Conservation (phyloP, 2,797 vertebrate species). For the Periparus ater region DNA sequence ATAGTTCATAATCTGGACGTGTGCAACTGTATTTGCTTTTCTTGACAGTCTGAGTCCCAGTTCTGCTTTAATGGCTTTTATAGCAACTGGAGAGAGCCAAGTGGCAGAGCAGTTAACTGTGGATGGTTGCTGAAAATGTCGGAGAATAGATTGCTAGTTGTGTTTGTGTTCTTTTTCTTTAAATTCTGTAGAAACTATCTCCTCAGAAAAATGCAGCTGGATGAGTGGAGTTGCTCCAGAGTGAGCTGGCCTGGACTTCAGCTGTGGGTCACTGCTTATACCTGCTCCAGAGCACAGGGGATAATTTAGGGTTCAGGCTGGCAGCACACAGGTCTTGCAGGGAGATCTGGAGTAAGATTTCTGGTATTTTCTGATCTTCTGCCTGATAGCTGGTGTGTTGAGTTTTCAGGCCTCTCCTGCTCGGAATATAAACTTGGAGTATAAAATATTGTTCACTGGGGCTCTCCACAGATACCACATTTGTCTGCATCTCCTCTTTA, state of each 20-base stretch:
- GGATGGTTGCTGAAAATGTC: background rate
- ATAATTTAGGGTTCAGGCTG: background rate
- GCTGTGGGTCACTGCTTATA: background rate
- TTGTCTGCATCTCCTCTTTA: rapidly evolving
- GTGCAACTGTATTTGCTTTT: background rate
- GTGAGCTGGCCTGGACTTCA: background rate
- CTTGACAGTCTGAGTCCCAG: background rate
- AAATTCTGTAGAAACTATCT: background rate
- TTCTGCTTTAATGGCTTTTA: background rate
- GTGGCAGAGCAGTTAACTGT: background rate
- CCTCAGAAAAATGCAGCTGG: background rate
- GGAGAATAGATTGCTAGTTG: background rate
- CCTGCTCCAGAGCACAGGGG: background rate
- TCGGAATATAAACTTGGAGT: background rate
- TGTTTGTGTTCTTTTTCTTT: background rate
- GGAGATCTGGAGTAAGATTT: background rate
- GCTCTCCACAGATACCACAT: background rate
- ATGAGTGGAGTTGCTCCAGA: background rate
- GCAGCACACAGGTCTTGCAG: background rate
- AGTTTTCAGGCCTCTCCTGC: background rate
- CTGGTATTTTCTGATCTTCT: background rate
- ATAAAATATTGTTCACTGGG: background rate
- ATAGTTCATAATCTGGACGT: background rate
- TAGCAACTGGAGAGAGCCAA: background rate
- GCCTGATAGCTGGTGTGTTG: background rate